A percentile compares a stretch with the other conserved stretches of the same genome.
These are phyloP conservation scores for Artemisiospiza belli DNA, from an alignment of 2,113 vertebrate species.

Conservation along the genomic window DNA sequence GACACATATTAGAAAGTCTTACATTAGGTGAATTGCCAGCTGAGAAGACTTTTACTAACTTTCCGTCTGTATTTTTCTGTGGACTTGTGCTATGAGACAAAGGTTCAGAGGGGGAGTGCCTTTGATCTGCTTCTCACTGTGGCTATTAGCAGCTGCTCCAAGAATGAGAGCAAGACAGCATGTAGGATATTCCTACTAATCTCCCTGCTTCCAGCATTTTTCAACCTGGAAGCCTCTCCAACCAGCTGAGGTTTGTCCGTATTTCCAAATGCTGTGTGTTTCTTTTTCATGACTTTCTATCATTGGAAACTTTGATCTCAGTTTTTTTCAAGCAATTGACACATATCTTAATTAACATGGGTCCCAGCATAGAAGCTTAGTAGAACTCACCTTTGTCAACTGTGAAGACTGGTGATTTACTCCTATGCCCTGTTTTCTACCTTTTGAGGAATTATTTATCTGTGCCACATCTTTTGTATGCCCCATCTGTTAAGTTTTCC, in stretches of 20 bases:
- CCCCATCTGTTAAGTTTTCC: background rate
- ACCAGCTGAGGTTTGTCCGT: background rate
- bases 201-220: background rate
- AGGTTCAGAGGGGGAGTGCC: background rate
- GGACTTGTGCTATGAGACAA: background rate
- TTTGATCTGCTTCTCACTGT: background rate
- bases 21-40: background rate
- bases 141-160: background rate
- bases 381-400: background rate
- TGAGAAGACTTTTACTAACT: background rate
- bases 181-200: background rate
- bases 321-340: background rate
- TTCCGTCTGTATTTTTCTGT: background rate
- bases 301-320: rapidly evolving
- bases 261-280: background rate
- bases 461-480: background rate
- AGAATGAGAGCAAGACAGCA: background rate
- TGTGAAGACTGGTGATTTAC: background rate
- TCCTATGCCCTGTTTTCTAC: background rate
- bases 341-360: background rate
- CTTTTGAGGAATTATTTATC: background rate
- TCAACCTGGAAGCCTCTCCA: background rate
- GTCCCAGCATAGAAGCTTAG: background rate
- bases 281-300: background rate
- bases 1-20: background rate